Evolutionary conservation across 2,888 invertebrate species (phyloP).

Genomic region (Leistus spinibarbis): DNA sequence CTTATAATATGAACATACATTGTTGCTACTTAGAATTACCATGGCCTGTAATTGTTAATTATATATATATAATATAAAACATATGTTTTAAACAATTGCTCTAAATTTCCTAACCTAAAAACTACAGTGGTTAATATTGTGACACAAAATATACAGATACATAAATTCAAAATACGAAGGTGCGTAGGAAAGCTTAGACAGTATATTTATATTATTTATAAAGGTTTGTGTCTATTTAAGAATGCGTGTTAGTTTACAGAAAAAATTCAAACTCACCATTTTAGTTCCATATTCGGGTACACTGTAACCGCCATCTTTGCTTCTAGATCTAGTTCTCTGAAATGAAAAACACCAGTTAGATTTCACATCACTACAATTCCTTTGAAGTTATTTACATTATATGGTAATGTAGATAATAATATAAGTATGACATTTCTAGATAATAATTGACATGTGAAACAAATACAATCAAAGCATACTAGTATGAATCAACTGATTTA

Average conservation of each 20-base stretch:
- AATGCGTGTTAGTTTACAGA: conserved; percentile 6
- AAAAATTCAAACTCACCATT: conserved; percentile 51
- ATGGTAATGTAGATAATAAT: background rate
- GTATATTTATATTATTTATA: background rate
- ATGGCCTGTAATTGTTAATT: conserved; percentile 38
- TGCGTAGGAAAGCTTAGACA: conserved; percentile 37
- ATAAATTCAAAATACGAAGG: conserved; percentile 29
- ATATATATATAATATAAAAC: no score
- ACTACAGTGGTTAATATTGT: conserved; percentile 35
- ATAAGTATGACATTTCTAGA: background rate
- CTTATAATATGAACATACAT: conserved; percentile 13
- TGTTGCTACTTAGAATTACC: conserved; percentile 32
- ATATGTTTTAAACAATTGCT: conserved; percentile 13
- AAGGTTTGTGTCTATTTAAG: background rate
- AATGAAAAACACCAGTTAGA: background rate
- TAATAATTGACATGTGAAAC: conserved; percentile 1
- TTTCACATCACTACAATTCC: background rate
- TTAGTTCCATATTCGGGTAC: conserved; percentile 56
- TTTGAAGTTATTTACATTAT: background rate
- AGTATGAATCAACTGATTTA: background rate
- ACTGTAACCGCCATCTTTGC: conserved; percentile 55
- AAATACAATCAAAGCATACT: conserved; percentile 6
- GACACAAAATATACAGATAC: conserved; percentile 29
- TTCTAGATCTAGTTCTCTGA: conserved; percentile 40
- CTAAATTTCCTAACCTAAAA: conserved; percentile 28